These are phyloP conservation scores for Lasiurus cinereus DNA, from an alignment of 2,113 vertebrate species.

Conservation along the genomic window DNA sequence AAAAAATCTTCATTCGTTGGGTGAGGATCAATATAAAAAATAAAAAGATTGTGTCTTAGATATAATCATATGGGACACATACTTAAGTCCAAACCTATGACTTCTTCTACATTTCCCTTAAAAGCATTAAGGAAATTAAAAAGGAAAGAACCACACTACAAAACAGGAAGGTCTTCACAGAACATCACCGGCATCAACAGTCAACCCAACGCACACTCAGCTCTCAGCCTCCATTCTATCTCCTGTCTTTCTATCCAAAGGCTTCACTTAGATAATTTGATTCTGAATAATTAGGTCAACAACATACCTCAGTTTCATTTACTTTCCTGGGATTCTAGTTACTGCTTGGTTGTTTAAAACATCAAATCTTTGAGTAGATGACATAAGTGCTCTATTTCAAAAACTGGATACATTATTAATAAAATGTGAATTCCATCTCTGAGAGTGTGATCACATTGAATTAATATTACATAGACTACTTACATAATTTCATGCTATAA, in stretches of 20 bases:
- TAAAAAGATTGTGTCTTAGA: not conserved
- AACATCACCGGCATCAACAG: not conserved
- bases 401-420: constrained; percentile 39
- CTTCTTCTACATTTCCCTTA: not conserved
- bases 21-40: too few species aligned
- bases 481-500: not conserved
- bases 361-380: constrained; percentile 14
- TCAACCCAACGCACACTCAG: accelerated
- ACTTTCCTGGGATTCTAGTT: not conserved
- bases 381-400: constrained; percentile 41
- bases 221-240: accelerated
- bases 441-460: not conserved
- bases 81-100: not conserved
- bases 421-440: constrained; percentile 19
- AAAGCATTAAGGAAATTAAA: not conserved
- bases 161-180: not conserved
- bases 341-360: constrained; percentile 1
- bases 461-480: not conserved
- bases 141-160: not conserved
- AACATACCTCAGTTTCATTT: not conserved
- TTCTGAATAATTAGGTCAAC: constrained; percentile 24
- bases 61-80: not conserved
- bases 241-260: not conserved
- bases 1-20: too few species aligned
- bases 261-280: not conserved